Conservation (phyloP, 2,113 vertebrate genomes). For the Onychorhynchus coronatus region DNA sequence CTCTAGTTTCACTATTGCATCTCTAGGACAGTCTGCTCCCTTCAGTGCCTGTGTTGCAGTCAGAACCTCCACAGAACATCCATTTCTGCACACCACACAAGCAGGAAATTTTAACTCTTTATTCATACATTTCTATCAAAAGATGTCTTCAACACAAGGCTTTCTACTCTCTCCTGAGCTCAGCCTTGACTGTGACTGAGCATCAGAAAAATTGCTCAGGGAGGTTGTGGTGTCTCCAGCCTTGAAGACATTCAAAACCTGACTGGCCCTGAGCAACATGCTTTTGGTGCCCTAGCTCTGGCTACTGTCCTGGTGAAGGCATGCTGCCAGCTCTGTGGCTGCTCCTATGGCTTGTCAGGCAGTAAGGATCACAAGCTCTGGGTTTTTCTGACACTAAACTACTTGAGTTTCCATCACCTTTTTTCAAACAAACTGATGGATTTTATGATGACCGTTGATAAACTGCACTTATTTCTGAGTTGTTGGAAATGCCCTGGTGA, state of each 20-base stretch:
- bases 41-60: not conserved
- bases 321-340: not conserved
- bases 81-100: not conserved
- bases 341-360: not conserved
- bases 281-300: accelerated
- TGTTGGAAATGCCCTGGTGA: not conserved
- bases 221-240: not conserved
- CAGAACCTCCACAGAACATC: not conserved
- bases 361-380: not conserved
- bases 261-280: accelerated
- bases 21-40: not conserved
- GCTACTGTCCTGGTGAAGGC: not conserved
- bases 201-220: not conserved
- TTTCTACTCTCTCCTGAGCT: not conserved
- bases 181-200: not conserved
- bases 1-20: not conserved
- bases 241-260: not conserved
- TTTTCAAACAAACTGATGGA: not conserved
- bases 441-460: not conserved
- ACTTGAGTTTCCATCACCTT: not conserved
- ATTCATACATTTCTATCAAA: not conserved
- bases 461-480: not conserved
- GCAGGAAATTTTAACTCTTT: not conserved
- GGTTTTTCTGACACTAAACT: not conserved
- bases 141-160: not conserved